These are phyloP conservation scores for Dascillus cervinus DNA, from an alignment of 2,888 invertebrate species.

Conservation along the genomic window DNA sequence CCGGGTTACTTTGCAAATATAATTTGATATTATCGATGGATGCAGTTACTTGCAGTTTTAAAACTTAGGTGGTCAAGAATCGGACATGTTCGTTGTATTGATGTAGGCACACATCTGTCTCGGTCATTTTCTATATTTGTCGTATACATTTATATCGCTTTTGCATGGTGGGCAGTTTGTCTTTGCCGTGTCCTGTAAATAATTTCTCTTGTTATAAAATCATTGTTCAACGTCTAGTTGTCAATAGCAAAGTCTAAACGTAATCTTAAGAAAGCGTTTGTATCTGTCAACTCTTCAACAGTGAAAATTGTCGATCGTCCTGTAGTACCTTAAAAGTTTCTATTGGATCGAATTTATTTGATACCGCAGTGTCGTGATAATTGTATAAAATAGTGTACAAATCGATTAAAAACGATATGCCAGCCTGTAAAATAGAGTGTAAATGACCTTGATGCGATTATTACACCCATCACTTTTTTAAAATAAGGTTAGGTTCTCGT, in stretches of 20 bases:
- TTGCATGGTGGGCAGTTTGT: constrained; percentile 15
- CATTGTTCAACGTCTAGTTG: too few species aligned
- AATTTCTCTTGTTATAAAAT: background rate
- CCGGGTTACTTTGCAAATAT: constrained; percentile 13
- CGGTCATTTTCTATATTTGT: constrained; percentile 29
- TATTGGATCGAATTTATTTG: constrained; percentile 2
- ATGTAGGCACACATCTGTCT: constrained; percentile 16
- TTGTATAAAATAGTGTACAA: constrained; percentile 12
- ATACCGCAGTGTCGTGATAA: constrained; percentile 8
- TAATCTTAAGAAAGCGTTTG: too few species aligned
- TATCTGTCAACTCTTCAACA: too few species aligned
- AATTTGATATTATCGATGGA: constrained; percentile 6
- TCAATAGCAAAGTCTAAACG: too few species aligned
- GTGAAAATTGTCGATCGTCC: too few species aligned
- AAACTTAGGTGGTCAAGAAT: constrained; percentile 15
- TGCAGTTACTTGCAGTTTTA: constrained; percentile 1
- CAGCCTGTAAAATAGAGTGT: constrained; percentile 24
- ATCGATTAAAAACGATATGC: constrained; percentile 18
- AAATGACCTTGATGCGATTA: constrained; percentile 41
- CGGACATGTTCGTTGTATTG: constrained; percentile 13
- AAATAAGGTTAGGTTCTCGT: constrained; percentile 40
- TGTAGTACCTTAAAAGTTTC: too few species aligned
- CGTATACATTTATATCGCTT: constrained; percentile 21
- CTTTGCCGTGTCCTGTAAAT: constrained; percentile 5
- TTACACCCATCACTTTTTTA: constrained; percentile 41